These are phyloP conservation scores for Orthochromis indermauri DNA, from an alignment of 2,113 vertebrate genomes.

Conservation along the genomic window DNA sequence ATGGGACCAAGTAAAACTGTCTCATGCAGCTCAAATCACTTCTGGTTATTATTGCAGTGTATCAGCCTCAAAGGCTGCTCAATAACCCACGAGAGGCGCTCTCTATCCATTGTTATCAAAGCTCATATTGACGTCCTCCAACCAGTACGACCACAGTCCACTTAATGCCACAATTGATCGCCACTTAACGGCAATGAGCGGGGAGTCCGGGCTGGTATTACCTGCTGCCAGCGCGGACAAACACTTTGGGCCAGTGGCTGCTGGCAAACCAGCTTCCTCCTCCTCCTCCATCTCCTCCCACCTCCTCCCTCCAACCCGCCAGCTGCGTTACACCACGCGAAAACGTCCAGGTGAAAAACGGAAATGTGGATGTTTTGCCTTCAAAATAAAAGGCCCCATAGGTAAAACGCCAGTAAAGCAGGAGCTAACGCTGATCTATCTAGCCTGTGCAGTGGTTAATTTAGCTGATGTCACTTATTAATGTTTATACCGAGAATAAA, in stretches of 20 bases:
- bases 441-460: background rate
- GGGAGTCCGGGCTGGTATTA: background rate
- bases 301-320: background rate
- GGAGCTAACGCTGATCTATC: background rate
- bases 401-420: background rate
- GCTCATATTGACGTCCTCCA: conserved; percentile 13
- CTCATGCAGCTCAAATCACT: background rate
- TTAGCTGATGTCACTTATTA: background rate
- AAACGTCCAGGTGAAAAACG: background rate
- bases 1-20: background rate
- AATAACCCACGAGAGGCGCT: conserved; percentile 33
- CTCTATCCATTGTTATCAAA: conserved; percentile 7
- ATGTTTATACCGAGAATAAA: background rate
- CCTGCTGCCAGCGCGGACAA: conserved; percentile 15
- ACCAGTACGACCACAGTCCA: conserved; percentile 5
- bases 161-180: conserved; percentile 36
- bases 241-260: background rate
- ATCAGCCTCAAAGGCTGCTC: conserved; percentile 9
- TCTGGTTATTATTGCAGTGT: background rate
- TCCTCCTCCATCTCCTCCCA: background rate
- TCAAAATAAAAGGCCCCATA: conserved; percentile 28
- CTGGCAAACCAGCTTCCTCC: background rate
- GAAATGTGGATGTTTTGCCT: background rate
- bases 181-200: background rate
- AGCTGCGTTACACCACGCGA: background rate